Evolutionary conservation across 2,797 vertebrate species (phyloP).

Genomic region (Zalophus californianus): DNA sequence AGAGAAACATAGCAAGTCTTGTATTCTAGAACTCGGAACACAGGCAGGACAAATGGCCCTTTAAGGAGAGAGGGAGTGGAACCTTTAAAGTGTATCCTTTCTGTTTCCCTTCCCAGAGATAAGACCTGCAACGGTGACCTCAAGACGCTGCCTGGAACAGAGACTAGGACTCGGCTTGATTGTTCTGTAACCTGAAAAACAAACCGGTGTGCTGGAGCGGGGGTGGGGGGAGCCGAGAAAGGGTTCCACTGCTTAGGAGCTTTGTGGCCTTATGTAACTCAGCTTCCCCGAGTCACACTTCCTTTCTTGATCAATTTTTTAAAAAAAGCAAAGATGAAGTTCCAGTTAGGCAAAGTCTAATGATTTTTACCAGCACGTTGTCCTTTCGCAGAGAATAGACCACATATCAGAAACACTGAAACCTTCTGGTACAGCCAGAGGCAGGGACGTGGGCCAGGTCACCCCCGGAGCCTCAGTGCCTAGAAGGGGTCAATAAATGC

Average conservation of each 20-base stretch:
- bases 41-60: background rate
- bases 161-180: rapidly evolving
- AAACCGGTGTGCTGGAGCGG: rapidly evolving
- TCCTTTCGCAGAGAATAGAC: background rate
- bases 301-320: background rate
- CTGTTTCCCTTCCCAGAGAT: background rate
- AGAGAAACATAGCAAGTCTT: background rate
- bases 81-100: background rate
- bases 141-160: background rate
- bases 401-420: background rate
- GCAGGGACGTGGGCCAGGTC: background rate
- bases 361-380: background rate
- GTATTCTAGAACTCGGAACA: background rate
- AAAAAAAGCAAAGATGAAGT: background rate
- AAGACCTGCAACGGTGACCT: background rate
- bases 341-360: background rate
- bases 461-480: background rate
- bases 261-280: background rate
- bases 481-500: background rate
- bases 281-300: background rate
- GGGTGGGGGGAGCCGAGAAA: background rate
- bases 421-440: background rate
- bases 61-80: background rate
- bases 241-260: rapidly evolving
- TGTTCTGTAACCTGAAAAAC: background rate